A percentile compares a stretch with the other conserved stretches of the same genome.
These are phyloP conservation scores for Promerops cafer DNA, from an alignment of 2,113 vertebrate species.

Conservation along the genomic window DNA sequence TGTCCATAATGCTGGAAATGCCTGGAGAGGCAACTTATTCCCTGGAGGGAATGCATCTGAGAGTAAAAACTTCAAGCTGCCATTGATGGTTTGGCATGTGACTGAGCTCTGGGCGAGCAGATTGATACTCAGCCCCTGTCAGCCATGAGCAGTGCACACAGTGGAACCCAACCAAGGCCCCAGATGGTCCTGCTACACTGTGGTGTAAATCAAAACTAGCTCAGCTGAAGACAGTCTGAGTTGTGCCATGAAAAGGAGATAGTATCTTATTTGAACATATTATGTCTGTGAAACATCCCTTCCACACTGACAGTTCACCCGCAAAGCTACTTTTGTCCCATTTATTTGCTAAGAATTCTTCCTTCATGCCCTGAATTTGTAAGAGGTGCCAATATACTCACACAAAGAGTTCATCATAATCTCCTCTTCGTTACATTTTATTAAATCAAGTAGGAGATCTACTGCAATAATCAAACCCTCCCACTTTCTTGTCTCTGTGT, in stretches of 20 bases:
- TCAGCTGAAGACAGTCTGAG: background rate
- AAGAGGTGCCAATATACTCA: background rate
- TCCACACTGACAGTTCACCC: background rate
- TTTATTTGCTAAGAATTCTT: background rate
- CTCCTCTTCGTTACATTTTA: background rate
- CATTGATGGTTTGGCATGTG: background rate
- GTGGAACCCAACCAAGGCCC: background rate
- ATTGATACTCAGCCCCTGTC: background rate
- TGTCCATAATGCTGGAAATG: background rate
- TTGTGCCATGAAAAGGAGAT: background rate
- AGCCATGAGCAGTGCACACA: background rate
- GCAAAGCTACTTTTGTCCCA: background rate
- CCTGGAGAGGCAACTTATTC: background rate
- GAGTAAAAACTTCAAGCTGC: background rate
- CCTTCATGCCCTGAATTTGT: background rate
- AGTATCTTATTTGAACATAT: background rate
- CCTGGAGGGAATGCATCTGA: background rate
- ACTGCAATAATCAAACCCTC: background rate
- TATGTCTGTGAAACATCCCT: background rate
- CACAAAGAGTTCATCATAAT: background rate
- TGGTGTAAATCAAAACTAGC: background rate
- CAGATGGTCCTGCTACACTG: background rate
- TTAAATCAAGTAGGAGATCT: background rate
- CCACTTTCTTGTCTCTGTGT: background rate
- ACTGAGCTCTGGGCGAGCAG: background rate